These are phyloP conservation scores for Hirtodrosophila cameraria DNA, from an alignment of 2,888 invertebrate genomes.

Conservation along the genomic window DNA sequence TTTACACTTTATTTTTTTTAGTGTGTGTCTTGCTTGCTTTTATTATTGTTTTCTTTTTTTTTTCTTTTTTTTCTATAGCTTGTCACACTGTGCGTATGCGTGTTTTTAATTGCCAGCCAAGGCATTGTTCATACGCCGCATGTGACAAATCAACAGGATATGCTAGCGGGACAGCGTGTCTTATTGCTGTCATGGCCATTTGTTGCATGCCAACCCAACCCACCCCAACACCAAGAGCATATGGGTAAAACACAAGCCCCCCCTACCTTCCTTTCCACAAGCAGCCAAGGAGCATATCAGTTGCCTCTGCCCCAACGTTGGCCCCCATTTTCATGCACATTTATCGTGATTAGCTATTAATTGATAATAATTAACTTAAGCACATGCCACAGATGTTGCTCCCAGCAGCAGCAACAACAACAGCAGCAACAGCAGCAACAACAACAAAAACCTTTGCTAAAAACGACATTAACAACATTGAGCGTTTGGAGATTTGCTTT, in stretches of 20 bases:
- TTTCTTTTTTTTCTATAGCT: neutral
- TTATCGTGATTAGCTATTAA: conserved; percentile 78
- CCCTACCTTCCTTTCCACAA: neutral
- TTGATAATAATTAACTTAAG: conserved; percentile 79
- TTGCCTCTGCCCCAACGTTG: conserved; percentile 27
- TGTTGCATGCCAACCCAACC: conserved; percentile 42
- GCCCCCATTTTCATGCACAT: conserved; percentile 70
- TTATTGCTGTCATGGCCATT: conserved; percentile 49
- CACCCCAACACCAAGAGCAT: neutral
- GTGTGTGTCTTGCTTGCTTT: neutral
- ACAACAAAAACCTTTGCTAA: conserved; percentile 32
- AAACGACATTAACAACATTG: conserved; percentile 53
- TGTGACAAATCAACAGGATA: conserved; percentile 72
- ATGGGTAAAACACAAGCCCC: neutral
- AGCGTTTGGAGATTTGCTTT: conserved; percentile 24
- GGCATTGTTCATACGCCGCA: conserved; percentile 62
- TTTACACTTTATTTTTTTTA: no score
- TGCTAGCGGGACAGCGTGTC: conserved; percentile 27
- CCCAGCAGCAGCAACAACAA: conserved; percentile 21
- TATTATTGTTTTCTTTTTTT: conserved; percentile 8
- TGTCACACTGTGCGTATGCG: conserved; percentile 56
- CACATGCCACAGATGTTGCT: conserved; percentile 66
- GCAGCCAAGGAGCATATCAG: conserved; percentile 11
- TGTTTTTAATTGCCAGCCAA: conserved; percentile 60
- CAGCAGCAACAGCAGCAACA: conserved; percentile 5